phyloP scores from a whole-genome alignment of 2,113 vertebrate species.

The Blennius ocellaris region DNA sequence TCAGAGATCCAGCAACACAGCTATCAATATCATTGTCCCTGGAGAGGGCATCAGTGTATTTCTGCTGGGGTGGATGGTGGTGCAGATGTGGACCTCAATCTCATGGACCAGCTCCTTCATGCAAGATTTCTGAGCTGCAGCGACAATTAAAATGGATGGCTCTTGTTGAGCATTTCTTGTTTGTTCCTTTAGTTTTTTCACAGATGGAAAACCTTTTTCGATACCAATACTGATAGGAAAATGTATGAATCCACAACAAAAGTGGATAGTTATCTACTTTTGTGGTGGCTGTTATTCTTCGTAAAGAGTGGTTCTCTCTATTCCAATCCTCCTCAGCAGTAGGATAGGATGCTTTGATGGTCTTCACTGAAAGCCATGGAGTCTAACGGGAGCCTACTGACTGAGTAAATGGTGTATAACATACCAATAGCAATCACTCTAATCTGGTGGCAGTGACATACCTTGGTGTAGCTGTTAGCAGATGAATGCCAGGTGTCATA shows the following conservation, averaged over 20 bases:
- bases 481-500: constrained; percentile 27
- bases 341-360: constrained; percentile 36
- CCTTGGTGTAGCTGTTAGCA: constrained; percentile 11
- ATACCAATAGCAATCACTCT: constrained; percentile 23
- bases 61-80: neutral
- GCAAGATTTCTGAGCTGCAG: constrained; percentile 22
- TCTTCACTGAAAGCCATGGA: constrained; percentile 41
- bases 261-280: too few species aligned
- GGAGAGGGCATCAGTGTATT: constrained; percentile 11
- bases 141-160: neutral
- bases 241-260: too few species aligned
- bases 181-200: too few species aligned
- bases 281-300: too few species aligned
- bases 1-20: constrained; percentile 22
- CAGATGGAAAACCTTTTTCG: too few species aligned
- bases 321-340: constrained; percentile 44
- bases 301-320: constrained; percentile 1
- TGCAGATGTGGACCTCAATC: constrained; percentile 22
- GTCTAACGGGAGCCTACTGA: constrained; percentile 25
- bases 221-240: too few species aligned
- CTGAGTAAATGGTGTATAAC: constrained; percentile 3
- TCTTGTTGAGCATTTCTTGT: too few species aligned
- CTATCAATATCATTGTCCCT: constrained; percentile 7
- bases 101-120: constrained; percentile 4
- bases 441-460: constrained; percentile 27